Evolutionary conservation across 2,888 invertebrate species (phyloP).

Genomic region (Gordius sp.): DNA sequence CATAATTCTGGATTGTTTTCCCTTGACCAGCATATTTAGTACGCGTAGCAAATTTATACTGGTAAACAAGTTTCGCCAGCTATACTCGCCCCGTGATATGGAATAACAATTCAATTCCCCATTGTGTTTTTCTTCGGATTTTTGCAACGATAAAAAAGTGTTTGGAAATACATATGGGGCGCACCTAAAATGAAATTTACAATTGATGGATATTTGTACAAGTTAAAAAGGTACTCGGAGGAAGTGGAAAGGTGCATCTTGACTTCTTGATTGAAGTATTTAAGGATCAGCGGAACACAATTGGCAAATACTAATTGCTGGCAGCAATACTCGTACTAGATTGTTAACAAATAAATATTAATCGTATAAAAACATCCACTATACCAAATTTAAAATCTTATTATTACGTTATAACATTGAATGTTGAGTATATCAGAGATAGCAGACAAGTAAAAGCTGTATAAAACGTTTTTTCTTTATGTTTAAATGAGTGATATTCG

Average conservation of each 20-base stretch:
- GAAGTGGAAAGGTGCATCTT: constrained; percentile 28
- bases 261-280: constrained; percentile 95
- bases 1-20: constrained; percentile 67
- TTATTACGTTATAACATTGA: too few species aligned
- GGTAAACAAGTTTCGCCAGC: constrained; percentile 92
- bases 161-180: too few species aligned
- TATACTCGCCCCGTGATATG: constrained; percentile 34
- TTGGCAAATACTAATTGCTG: constrained; percentile 96
- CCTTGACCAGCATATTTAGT: constrained; percentile 88
- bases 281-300: constrained; percentile 83
- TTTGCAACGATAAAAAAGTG: not conserved
- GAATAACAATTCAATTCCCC: constrained; percentile 1
- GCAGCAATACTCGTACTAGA: constrained; percentile 77
- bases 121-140: not conserved
- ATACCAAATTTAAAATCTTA: too few species aligned
- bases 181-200: too few species aligned
- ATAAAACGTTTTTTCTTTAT: too few species aligned
- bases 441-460: too few species aligned
- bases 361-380: too few species aligned
- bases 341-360: too few species aligned
- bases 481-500: too few species aligned
- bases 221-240: too few species aligned
- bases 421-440: too few species aligned
- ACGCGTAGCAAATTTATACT: constrained; percentile 83
- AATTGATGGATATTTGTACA: too few species aligned